Evolutionary conservation across 2,797 vertebrate genomes (phyloP).

Genomic region (Champsocephalus esox): DNA sequence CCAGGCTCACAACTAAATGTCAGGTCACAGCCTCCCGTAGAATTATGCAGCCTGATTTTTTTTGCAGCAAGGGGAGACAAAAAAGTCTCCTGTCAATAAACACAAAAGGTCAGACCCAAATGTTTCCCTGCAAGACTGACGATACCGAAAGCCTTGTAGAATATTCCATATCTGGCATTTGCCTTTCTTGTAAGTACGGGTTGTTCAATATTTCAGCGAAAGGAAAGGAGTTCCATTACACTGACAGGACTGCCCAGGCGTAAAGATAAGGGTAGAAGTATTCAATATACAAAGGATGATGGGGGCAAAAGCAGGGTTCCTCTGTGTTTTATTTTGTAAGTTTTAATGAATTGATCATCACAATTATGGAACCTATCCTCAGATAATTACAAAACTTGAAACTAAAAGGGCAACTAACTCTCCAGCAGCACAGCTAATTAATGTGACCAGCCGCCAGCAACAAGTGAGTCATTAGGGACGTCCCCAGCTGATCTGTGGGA

Average conservation of each 20-base stretch:
- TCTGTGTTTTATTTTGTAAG: not conserved
- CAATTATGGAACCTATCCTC: not conserved
- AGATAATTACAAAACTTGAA: not conserved
- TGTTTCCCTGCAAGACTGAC: constrained; percentile 73
- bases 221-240: constrained; percentile 48
- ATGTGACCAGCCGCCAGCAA: not conserved
- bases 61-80: constrained; percentile 45
- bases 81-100: constrained; percentile 74
- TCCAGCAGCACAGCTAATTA: not conserved
- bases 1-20: constrained; percentile 72
- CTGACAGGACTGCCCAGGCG: not conserved
- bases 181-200: constrained; percentile 33
- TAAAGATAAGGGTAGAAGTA: not conserved
- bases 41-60: constrained; percentile 41
- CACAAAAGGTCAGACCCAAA: constrained; percentile 80
- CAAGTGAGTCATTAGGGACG: not conserved
- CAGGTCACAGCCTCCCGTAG: constrained; percentile 68
- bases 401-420: not conserved
- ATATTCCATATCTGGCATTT: constrained; percentile 74
- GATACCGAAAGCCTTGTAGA: constrained; percentile 51
- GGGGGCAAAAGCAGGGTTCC: not conserved
- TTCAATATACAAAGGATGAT: not conserved
- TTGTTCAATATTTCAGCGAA: constrained; percentile 52
- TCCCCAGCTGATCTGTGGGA: not conserved
- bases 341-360: constrained; percentile 22